These are phyloP conservation scores for Zophobas atratus DNA, from an alignment of 1,140 invertebrate genomes.

Conservation along the genomic window DNA sequence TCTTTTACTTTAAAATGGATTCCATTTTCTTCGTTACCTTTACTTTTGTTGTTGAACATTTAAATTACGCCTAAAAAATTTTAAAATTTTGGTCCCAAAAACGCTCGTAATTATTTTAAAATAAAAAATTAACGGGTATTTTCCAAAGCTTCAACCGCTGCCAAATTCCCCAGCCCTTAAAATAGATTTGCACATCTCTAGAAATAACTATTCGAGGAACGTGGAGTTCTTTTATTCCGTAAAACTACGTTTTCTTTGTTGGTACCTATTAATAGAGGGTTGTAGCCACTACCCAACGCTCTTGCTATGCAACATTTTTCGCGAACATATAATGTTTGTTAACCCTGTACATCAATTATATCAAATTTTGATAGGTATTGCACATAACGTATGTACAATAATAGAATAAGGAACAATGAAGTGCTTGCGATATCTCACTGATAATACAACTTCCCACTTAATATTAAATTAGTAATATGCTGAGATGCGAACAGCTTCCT, in stretches of 20 bases:
- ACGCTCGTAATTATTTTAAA: not conserved
- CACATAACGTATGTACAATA: too few species aligned
- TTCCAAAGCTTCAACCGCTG: constrained; percentile 13
- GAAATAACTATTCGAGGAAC: constrained; percentile 37
- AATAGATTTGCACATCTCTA: constrained; percentile 48
- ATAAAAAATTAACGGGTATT: not conserved
- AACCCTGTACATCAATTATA: not conserved
- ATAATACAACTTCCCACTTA: too few species aligned
- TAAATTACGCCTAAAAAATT: not conserved
- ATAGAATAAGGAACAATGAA: too few species aligned
- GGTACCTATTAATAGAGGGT: constrained; percentile 9
- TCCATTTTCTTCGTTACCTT: not conserved
- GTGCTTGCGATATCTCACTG: too few species aligned
- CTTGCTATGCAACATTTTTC: too few species aligned
- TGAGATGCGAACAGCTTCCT: too few species aligned
- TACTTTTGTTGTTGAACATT: not conserved
- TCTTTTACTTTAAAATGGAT: constrained; percentile 25
- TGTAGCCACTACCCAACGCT: constrained; percentile 17
- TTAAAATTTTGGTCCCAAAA: not conserved
- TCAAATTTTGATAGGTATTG: not conserved
- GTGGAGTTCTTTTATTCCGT: constrained; percentile 27
- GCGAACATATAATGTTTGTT: too few species aligned
- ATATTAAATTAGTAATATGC: too few species aligned
- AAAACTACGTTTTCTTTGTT: constrained; percentile 43
- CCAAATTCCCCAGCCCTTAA: constrained; percentile 39